Conservation (phyloP, 2,888 invertebrate genomes). For the Drosophila imparisetae region DNA sequence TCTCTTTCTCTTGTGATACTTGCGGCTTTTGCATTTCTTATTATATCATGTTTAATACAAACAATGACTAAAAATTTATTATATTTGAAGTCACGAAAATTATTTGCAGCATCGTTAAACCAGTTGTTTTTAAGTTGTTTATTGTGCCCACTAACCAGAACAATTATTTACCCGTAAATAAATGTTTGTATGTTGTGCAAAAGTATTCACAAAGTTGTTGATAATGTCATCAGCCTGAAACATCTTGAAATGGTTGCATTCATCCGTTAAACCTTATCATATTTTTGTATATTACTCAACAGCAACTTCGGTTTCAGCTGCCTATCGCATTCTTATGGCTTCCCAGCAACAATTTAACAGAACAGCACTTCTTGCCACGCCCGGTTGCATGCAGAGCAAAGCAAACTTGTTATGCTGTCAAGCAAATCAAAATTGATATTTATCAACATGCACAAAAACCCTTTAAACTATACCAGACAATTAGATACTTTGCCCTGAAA, state of each 20-base stretch:
- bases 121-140: background rate
- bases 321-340: conserved; percentile 47
- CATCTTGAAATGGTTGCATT: conserved; percentile 38
- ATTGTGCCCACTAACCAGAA: background rate
- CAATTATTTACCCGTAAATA: conserved; percentile 8
- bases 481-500: conserved; percentile 1
- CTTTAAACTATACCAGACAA: background rate
- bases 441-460: conserved; percentile 47
- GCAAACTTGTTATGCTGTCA: conserved; percentile 38
- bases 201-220: conserved; percentile 4
- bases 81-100: conserved; percentile 13
- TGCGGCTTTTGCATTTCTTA: conserved; percentile 56
- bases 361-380: conserved; percentile 35
- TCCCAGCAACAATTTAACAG: conserved; percentile 29
- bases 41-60: conserved; percentile 19
- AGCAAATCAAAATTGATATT: conserved; percentile 68
- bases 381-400: conserved; percentile 44
- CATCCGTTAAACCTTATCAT: conserved; percentile 56
- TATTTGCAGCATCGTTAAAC: background rate
- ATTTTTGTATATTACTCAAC: conserved; percentile 51
- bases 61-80: background rate
- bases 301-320: conserved; percentile 48
- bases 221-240: conserved; percentile 44
- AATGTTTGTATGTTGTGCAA: background rate
- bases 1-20: conserved; percentile 31